These are phyloP conservation scores for Osedax fenrisi DNA, from an alignment of 2,888 invertebrate genomes.

Conservation along the genomic window DNA sequence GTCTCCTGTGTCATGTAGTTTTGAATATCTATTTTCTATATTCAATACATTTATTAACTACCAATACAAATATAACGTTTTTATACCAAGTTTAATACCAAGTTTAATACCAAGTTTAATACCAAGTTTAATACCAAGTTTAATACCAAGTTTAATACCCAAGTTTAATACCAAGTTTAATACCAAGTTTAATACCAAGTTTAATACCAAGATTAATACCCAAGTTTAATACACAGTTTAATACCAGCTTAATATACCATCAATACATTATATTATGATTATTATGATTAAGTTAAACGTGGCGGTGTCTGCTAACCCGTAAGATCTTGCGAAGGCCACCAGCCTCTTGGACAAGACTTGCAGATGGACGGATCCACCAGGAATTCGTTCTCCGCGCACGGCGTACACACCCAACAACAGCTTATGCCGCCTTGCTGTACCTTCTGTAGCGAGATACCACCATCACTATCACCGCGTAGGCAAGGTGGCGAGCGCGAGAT, in stretches of 20 bases:
- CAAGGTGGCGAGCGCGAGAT: neutral
- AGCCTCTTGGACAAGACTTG: slow-evolving; percentile 57
- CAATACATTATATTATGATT: neutral
- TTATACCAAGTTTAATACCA: too few relatives aligned
- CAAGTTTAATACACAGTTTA: neutral
- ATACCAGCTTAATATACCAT: neutral
- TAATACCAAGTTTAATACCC: too few relatives aligned
- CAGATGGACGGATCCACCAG: slow-evolving; percentile 57
- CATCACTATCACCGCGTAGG: neutral
- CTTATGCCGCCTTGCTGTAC: slow-evolving; percentile 28
- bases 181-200: too few relatives aligned
- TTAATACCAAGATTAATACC: too few relatives aligned
- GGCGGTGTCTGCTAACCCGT: slow-evolving; percentile 57
- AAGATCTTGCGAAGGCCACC: slow-evolving; percentile 58
- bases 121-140: too few relatives aligned
- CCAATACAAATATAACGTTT: too few relatives aligned
- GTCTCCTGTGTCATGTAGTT: too few relatives aligned
- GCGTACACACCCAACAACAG: slow-evolving; percentile 68
- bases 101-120: too few relatives aligned
- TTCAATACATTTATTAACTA: too few relatives aligned
- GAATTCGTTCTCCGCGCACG: slow-evolving; percentile 59
- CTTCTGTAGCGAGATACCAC: slow-evolving; percentile 18
- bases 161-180: too few relatives aligned
- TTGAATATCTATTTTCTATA: too few relatives aligned
- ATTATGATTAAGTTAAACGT: neutral